A percentile compares a stretch with the other conserved stretches of the same genome.
phyloP scores from a whole-genome alignment of 2,888 invertebrate species.

The Chrysolina oricalcia region DNA sequence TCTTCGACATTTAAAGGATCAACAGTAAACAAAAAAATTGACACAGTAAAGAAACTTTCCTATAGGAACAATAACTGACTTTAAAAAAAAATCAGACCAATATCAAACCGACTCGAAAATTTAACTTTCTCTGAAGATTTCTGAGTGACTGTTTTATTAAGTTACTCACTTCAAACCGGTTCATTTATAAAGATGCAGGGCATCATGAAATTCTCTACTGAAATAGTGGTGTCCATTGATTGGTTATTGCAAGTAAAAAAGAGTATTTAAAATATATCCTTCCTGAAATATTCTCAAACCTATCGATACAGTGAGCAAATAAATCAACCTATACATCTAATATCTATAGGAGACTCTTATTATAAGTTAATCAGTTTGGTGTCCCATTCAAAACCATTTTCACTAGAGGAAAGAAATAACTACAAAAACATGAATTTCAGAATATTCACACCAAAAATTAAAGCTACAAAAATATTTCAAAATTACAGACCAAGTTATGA shows the following conservation, averaged over 20 bases:
- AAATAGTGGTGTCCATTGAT: conserved; percentile 29
- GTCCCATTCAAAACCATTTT: neutral
- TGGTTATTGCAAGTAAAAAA: conserved; percentile 66
- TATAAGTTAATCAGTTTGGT: neutral
- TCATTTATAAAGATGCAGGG: neutral
- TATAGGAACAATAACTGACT: too few species aligned
- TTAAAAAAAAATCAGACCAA: too few species aligned
- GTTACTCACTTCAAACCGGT: neutral
- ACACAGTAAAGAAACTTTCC: too few species aligned
- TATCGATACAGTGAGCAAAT: conserved; percentile 2
- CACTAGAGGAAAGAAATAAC: neutral
- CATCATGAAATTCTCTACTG: conserved; percentile 30
- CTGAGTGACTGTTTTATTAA: neutral
- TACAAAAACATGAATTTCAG: neutral
- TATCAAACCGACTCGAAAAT: too few species aligned
- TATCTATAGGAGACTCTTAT: neutral
- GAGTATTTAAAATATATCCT: conserved; percentile 67
- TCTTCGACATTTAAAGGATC: too few species aligned
- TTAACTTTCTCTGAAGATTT: neutral
- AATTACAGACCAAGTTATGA: neutral
- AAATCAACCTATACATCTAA: conserved; percentile 4
- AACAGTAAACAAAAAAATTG: too few species aligned
- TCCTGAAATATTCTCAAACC: conserved; percentile 39
- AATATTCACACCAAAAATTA: neutral
- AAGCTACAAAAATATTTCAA: too few species aligned